Base-by-base conservation (phyloP, 2,797 vertebrate genomes). In the Poecilia wingei region DNA sequence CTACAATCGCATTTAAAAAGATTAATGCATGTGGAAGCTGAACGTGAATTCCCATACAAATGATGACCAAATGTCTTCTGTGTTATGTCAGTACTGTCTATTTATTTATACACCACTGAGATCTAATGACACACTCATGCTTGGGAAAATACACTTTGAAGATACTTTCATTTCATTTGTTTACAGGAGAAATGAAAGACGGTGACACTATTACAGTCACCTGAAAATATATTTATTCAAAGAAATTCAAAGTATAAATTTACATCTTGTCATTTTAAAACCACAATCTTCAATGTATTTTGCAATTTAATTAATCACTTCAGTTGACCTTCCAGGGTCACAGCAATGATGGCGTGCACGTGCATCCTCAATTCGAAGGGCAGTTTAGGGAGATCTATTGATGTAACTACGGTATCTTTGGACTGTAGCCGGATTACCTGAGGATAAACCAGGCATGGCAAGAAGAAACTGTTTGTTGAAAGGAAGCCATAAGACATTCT, bases 1-100 rank as follows among this genome's bases (percentile, higher is more conserved):
- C 64, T 79, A 68, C 84, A 80, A 53, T 80, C 77, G 78, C 83
- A 68, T 88, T 89, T 88, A 80, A 84, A 81, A 87, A 87, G 86
- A 92, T 87, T 45, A 87, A 83, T 82, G 73, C 8, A 18, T 55
- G 71, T 20, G 41, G 69, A 77, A 80, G 77, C 82, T 84, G 71
- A 83, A 86, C 55, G 90, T 88, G 86, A 91, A 92, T 87, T 78
- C 53, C 3, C 41, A 16, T 74, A 73, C 79, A 81, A 86, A 87
- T 57, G 72, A 78, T 88, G 85, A 84, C 72, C 45, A 76, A 82
- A 79, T 82, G 31, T 86, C 86, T 82, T 84, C n/a, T 86, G 82
- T 84, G 81, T 72, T 73, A 78, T 72, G 77, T 83, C 81, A 84
- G 78, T 55, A 68, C 28, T 41, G 20, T 41, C 16, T 66, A 25